Conservation (phyloP, 2,113 vertebrate genomes). For the Phaethon lepturus region DNA sequence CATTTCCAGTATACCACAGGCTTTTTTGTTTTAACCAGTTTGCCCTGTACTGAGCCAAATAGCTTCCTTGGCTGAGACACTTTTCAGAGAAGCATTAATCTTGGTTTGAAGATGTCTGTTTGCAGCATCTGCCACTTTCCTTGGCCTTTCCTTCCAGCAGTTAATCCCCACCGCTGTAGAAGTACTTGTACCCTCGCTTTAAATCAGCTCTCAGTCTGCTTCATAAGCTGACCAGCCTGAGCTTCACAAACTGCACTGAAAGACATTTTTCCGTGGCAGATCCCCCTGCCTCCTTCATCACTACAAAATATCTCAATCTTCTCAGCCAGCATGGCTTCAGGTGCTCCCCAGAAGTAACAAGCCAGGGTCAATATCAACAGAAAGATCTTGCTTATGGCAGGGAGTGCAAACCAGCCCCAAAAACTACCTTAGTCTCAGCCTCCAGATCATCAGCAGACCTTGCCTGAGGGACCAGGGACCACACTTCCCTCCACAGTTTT, state of each 20-base stretch:
- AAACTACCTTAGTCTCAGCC: neutral
- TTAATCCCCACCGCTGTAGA: neutral
- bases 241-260: neutral
- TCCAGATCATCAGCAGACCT: neutral
- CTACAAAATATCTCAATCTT: rapidly evolving
- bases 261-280: neutral
- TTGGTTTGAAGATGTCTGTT: neutral
- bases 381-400: neutral
- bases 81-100: neutral
- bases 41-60: neutral
- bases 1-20: neutral
- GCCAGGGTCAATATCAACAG: neutral
- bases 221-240: neutral
- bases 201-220: neutral
- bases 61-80: neutral
- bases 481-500: rapidly evolving
- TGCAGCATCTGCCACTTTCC: neutral
- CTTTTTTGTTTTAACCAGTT: neutral
- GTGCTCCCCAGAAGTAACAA: neutral
- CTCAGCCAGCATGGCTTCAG: neutral
- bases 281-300: neutral
- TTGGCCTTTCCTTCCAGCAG: neutral
- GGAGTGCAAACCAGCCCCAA: neutral
- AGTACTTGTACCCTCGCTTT: neutral
- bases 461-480: neutral